Conservation (phyloP, 2,888 invertebrate genomes). For the Caenorhabditis virilis region DNA sequence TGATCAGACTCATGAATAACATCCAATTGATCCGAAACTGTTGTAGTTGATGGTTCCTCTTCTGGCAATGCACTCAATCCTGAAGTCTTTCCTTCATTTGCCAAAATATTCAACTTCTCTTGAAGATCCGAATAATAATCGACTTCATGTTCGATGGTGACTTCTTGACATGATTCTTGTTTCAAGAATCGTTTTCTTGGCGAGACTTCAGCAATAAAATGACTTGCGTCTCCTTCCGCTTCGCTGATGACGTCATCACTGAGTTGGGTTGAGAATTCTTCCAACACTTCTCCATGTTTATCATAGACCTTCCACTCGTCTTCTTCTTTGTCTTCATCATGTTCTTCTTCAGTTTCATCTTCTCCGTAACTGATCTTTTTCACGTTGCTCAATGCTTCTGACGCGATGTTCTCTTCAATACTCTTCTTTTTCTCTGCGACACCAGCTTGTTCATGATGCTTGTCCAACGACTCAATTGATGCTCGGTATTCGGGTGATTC, state of each 20-base stretch:
- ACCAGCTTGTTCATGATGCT: background rate
- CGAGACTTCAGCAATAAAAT: constrained; percentile 15
- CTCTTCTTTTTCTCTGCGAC: constrained; percentile 14
- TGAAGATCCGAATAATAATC: constrained; percentile 57
- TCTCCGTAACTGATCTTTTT: constrained; percentile 25
- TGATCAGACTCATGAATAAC: constrained; percentile 39
- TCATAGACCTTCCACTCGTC: constrained; percentile 45
- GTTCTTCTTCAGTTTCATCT: constrained; percentile 18
- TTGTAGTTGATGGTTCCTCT: constrained; percentile 34
- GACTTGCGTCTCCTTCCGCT: constrained; percentile 38
- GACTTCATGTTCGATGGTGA: constrained; percentile 52
- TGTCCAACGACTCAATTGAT: constrained; percentile 25
- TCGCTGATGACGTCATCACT: constrained; percentile 43
- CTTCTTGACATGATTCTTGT: constrained; percentile 53
- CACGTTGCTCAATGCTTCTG: constrained; percentile 26
- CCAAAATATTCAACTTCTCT: constrained; percentile 51
- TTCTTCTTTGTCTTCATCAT: constrained; percentile 13
- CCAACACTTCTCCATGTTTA: constrained; percentile 39
- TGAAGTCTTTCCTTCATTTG: constrained; percentile 26
- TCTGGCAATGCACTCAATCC: constrained; percentile 23
- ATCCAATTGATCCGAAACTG: constrained; percentile 34
- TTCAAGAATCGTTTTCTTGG: constrained; percentile 29
- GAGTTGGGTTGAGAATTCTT: constrained; percentile 45
- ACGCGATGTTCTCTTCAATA: constrained; percentile 14
- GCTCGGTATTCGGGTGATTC: constrained; percentile 23